Base-by-base conservation (phyloP, 2,113 vertebrate species). In the Enhydra lutris region DNA sequence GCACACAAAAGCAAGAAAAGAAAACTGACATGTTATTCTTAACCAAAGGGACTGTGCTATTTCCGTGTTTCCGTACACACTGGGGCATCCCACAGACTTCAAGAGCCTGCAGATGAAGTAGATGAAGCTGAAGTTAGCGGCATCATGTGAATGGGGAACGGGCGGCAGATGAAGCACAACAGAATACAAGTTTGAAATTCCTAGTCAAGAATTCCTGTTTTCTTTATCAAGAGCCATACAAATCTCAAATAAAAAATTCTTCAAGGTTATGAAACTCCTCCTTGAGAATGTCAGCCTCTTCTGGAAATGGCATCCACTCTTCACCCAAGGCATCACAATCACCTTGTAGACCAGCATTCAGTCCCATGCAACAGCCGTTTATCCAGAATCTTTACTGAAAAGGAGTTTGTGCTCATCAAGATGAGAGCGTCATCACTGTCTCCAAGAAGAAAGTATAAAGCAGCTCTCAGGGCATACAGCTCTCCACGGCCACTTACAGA, bases 11-110 rank as follows among this genome's bases (percentile, higher is more conserved):
- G 97, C 93, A 91, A 95, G 73, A 96, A 95, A 96, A 96, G 80
- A 96, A 97, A 95, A 76, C 86, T 91, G 94, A 82, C 93, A 86
- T 92, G 84, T 97, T 95, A 94, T 97, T 97, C 97, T 95, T 96
- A 97, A 96, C 91, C 81, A 96, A 96, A 97, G 71, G 42, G 69
- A 95, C 95, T 85, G 93, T 59, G 90, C 92, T 97, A 63, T 92
- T 97, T 95, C 78, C 2, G 29, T 89, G 61, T 87, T 93, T 97
- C 89, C 87, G 57, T 95, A 76, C 50, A 85, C 79, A 93, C 91
- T 47, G 47, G 63, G 97, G 76, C 92, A 95, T 91, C 97, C 91
- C 85, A 96, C 96, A 95, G 97, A 97, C 94, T 96, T 98, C 93
- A 97, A 97, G 97, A 96, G 97, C 7, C 69, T 89, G 18, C 21